Base-by-base conservation (phyloP, 2,888 invertebrate species). In the Nomada hirtipes region DNA sequence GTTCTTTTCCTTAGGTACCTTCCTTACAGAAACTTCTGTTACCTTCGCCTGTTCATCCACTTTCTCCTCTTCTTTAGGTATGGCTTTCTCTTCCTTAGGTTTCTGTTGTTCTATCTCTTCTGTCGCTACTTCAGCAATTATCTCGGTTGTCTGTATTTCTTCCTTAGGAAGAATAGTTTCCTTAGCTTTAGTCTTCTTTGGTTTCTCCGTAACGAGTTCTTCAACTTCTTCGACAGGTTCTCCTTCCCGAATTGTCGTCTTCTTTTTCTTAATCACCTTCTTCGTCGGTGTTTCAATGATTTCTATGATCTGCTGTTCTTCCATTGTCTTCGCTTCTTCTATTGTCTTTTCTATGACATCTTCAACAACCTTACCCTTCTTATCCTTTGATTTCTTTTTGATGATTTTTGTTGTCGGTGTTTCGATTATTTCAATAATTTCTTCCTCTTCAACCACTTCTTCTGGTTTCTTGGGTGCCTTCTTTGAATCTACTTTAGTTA, bases 341-440 rank as follows among this genome's bases (percentile, higher is more conserved):
- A 71, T 20, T 0, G 78, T 80, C 18, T 90, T 89, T 18, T 89
- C 65, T 11, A 83, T 86, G 4, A 89, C 80, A 63, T 90, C 78
- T 74, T 90, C 89, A 3, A 89, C 76, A n/a, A 89, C 75, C 11
- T 84, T 75, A n/a, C 86, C 86, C 53, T 84, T 76, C 59, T 84
- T 83, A n/a, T 81, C 73, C 80, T 92, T 93, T 83, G 79, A 67
- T 72, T 63, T 94, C 91, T 75, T 92, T 89, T 90, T 92, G 90
- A 87, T 91, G 91, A 86, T 87, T 67, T 83, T 90, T 89, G 94
- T 91, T 50, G 94, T 94, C 2, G 92, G 90, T 26, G 90, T 88
- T 70, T 94, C 82, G 2, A 83, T 74, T 0, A 69, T 82, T 29
- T 86, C 78, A 4, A 86, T 63, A 44, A 83, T 81, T 47, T 83